phyloP scores from a whole-genome alignment of 2,797 vertebrate genomes.

The Myotis planiceps region DNA sequence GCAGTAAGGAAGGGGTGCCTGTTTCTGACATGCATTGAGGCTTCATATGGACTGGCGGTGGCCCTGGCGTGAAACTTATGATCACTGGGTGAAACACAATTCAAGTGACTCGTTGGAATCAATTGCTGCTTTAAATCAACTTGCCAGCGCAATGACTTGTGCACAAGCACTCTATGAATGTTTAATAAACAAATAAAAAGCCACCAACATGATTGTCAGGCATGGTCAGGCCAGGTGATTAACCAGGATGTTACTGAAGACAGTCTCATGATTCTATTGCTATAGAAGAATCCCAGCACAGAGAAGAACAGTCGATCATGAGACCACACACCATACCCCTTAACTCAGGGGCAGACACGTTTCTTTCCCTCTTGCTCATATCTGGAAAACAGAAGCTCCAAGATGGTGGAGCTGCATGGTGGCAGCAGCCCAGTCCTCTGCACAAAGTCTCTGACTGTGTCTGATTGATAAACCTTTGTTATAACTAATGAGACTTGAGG shows the following conservation, averaged over 20 bases:
- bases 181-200: slow-evolving; percentile 24
- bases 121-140: slow-evolving; percentile 41
- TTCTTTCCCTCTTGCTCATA: not conserved
- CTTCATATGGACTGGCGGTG: not conserved
- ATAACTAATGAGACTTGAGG: not conserved
- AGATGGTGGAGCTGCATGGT: not conserved
- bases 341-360: not conserved
- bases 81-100: not conserved
- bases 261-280: not conserved
- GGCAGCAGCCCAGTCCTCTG: not conserved
- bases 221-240: not conserved
- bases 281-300: not conserved
- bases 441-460: not conserved
- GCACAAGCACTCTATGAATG: not conserved
- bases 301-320: not conserved
- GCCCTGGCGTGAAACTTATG: not conserved
- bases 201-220: not conserved
- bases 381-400: not conserved
- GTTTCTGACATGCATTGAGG: not conserved
- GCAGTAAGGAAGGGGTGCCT: not conserved
- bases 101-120: not conserved
- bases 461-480: not conserved
- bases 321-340: not conserved
- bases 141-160: not conserved
- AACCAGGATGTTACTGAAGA: not conserved